phyloP scores from a whole-genome alignment of 2,888 invertebrate species.

The Heliconius charithonia region DNA sequence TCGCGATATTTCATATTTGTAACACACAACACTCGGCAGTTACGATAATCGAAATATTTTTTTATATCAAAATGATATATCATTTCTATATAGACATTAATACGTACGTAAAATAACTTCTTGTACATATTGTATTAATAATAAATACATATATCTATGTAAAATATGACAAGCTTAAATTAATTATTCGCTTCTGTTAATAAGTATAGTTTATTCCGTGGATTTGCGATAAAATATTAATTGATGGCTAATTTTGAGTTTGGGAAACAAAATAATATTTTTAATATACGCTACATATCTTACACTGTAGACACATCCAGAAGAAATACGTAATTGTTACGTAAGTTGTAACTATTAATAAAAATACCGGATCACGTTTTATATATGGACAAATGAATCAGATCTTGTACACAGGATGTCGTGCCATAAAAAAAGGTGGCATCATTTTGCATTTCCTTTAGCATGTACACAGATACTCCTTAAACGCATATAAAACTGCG shows the following conservation, averaged over 20 bases:
- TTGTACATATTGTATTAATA: not conserved
- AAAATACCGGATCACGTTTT: not conserved
- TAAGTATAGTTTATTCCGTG: no score
- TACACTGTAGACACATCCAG: not conserved
- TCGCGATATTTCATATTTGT: conserved; percentile 10
- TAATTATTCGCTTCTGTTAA: no score
- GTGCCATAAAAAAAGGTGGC: conserved; percentile 15
- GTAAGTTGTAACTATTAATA: conserved; percentile 13
- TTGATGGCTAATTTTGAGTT: no score
- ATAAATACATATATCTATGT: not conserved
- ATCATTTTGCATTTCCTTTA: conserved; percentile 47
- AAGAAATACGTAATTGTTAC: not conserved
- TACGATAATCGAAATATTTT: not conserved
- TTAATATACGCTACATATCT: not conserved
- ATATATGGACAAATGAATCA: conserved; percentile 24
- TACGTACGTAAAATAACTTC: no score
- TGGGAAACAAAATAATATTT: not conserved
- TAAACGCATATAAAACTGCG: conserved; percentile 38
- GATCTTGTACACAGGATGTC: conserved; percentile 22
- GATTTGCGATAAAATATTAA: no score
- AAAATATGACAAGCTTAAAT: no score
- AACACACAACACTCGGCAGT: not conserved
- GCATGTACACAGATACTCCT: conserved; percentile 38
- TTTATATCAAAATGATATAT: not conserved
- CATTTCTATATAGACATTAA: not conserved